These are phyloP conservation scores for Astreopora myriophthalma DNA, from an alignment of 64 coral and sea anemone genomes.

Conservation along the genomic window DNA sequence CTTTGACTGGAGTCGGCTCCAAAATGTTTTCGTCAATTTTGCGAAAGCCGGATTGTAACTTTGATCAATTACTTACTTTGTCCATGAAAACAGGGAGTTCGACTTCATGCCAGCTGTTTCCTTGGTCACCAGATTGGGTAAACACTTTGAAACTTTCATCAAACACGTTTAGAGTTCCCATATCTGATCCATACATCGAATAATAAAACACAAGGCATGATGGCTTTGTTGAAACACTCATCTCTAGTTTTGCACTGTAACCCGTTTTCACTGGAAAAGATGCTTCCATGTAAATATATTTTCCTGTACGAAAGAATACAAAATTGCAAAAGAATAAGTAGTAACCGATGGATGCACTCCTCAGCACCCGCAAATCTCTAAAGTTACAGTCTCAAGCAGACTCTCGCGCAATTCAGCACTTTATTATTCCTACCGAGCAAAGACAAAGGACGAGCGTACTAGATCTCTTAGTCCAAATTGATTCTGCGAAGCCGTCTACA, in stretches of 20 bases:
- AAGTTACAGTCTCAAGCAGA: too few relatives aligned
- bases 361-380: too few relatives aligned
- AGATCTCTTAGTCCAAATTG: too few relatives aligned
- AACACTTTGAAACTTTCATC: neutral
- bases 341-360: neutral
- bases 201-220: slow-evolving; percentile 40
- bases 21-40: too few relatives aligned
- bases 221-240: too few relatives aligned
- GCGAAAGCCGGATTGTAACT: neutral
- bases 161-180: slow-evolving; percentile 7
- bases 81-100: neutral
- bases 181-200: slow-evolving; percentile 31
- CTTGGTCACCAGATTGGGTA: slow-evolving; percentile 3
- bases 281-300: slow-evolving; percentile 48
- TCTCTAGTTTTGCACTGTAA: slow-evolving; percentile 14
- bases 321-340: neutral
- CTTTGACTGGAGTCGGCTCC: too few relatives aligned
- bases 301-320: neutral
- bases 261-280: neutral
- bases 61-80: neutral
- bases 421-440: too few relatives aligned
- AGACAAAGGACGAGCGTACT: too few relatives aligned
- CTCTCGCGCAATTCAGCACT: too few relatives aligned
- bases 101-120: slow-evolving; percentile 19
- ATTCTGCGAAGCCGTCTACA: too few relatives aligned